A percentile compares a stretch with the other conserved stretches of the same genome.
phyloP scores from a whole-genome alignment of 2,797 vertebrate genomes.

The Pangasius krempfi region DNA sequence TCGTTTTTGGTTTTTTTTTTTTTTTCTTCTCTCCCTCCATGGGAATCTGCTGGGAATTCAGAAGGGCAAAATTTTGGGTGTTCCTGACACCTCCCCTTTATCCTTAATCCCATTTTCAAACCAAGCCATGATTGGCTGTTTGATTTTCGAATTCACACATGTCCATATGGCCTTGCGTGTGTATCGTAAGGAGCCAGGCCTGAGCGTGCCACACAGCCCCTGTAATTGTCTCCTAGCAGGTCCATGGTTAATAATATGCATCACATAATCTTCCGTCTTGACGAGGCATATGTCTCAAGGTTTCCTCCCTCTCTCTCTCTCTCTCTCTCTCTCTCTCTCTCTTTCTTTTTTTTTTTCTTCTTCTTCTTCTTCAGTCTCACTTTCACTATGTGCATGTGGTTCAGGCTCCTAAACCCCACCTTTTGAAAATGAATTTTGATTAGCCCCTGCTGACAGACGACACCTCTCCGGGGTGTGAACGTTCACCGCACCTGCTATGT shows the following conservation, averaged over 20 bases:
- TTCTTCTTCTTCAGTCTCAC: neutral
- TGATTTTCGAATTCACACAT: conserved; percentile 40
- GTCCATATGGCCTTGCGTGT: conserved; percentile 28
- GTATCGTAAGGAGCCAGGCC: conserved; percentile 30
- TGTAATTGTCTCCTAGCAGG: conserved; percentile 33
- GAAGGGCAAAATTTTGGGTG: neutral
- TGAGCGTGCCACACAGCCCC: conserved; percentile 14
- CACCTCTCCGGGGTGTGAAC: conserved; percentile 34
- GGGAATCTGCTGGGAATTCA: neutral
- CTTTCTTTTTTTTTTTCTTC: accelerated
- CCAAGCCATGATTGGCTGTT: conserved; percentile 25
- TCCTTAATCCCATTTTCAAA: conserved; percentile 13
- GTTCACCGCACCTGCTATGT: conserved; percentile 32
- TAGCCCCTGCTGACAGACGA: conserved; percentile 29
- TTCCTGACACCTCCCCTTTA: neutral
- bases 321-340: neutral
- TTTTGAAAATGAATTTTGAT: conserved; percentile 47
- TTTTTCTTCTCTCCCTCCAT: neutral
- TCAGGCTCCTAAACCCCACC: conserved; percentile 31
- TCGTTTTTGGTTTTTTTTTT: neutral
- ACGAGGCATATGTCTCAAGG: conserved; percentile 34
- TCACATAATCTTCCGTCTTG: conserved; percentile 32
- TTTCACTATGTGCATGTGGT: neutral
- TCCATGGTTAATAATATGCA: conserved; percentile 10
- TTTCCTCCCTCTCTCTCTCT: neutral